Evolutionary conservation across 2,797 vertebrate species (phyloP).

Genomic region (Enteromius argenteus): DNA sequence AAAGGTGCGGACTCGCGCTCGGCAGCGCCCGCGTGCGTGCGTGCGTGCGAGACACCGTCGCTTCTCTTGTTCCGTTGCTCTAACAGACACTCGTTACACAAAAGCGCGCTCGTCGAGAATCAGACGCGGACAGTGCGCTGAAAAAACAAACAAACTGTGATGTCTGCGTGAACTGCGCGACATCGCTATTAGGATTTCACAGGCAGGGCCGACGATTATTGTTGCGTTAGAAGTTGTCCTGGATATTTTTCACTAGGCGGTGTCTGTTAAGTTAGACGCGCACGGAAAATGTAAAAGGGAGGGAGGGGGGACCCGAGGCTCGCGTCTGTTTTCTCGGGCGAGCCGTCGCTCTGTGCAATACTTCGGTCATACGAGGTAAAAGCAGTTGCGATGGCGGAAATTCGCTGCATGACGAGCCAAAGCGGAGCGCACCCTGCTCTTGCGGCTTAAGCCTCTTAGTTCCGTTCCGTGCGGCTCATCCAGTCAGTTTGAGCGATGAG

Average conservation of each 20-base stretch:
- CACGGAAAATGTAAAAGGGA: constrained; percentile 52
- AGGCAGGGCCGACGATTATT: constrained; percentile 3
- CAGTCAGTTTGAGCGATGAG: constrained; percentile 31
- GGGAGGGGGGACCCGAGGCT: constrained; percentile 23
- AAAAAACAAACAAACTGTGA: background rate
- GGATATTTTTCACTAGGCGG: constrained; percentile 66
- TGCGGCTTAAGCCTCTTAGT: constrained; percentile 54
- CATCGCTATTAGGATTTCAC: background rate
- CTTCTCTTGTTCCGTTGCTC: constrained; percentile 50
- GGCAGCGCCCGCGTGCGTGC: constrained; percentile 24
- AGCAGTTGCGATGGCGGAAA: constrained; percentile 57
- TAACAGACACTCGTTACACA: constrained; percentile 34
- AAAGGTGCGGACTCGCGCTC: constrained; percentile 70
- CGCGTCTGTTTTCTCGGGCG: constrained; percentile 33
- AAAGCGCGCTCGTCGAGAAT: constrained; percentile 2
- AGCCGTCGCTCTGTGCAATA: constrained; percentile 44
- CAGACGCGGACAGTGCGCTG: background rate
- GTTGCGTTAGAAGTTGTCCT: constrained; percentile 55
- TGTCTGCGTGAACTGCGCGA: background rate
- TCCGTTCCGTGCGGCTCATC: constrained; percentile 37
- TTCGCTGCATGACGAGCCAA: constrained; percentile 34
- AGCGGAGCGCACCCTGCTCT: constrained; percentile 25
- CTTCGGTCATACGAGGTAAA: constrained; percentile 59
- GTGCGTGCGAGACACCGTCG: constrained; percentile 41
- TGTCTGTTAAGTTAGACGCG: constrained; percentile 68